Evolutionary conservation across 2,113 vertebrate genomes (phyloP).

Genomic region (Sminthopsis crassicaudata): DNA sequence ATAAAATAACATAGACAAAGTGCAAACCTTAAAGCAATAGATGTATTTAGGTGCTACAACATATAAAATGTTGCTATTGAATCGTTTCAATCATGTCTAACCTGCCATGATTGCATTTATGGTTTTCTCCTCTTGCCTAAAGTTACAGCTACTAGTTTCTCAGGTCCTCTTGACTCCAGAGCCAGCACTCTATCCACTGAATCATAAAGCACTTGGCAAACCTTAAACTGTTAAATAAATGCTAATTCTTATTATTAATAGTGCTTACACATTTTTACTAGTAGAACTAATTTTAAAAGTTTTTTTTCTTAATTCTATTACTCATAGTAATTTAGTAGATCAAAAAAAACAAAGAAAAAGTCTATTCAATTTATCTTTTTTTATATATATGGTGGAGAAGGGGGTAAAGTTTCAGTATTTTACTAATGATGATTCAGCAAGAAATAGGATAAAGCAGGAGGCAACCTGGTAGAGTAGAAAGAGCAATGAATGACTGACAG

Average conservation of each 20-base stretch:
- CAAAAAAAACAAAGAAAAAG: background rate
- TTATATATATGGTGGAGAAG: background rate
- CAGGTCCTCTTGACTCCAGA: background rate
- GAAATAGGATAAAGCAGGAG: background rate
- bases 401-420: background rate
- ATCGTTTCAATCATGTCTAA: too few species aligned
- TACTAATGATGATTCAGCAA: background rate
- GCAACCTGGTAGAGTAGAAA: background rate
- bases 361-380: background rate
- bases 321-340: background rate
- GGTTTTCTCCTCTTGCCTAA: too few species aligned
- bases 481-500: background rate
- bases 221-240: background rate
- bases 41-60: background rate
- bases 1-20: background rate
- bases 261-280: background rate
- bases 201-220: background rate
- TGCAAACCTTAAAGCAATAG: background rate
- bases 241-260: background rate
- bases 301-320: background rate
- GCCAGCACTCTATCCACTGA: background rate
- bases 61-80: too few species aligned
- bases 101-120: too few species aligned
- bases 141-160: background rate
- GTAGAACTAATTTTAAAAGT: background rate